Percentiles rank a stretch among this genome's conserved stretches.
Conservation (phyloP, 2,888 invertebrate genomes). For the Ceratothoa steindachneri region DNA sequence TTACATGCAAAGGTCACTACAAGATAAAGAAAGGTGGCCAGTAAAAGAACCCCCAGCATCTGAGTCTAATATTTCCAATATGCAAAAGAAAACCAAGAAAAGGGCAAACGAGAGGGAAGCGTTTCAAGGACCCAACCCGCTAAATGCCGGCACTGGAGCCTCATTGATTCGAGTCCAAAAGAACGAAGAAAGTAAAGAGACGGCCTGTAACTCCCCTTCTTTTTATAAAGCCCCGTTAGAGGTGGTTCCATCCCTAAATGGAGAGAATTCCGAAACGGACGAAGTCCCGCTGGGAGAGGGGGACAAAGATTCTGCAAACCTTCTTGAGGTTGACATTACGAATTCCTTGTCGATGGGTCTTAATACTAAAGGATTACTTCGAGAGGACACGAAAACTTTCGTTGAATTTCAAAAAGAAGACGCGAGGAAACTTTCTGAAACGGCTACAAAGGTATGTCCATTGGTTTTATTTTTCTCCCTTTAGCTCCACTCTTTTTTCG, state of each 20-base stretch:
- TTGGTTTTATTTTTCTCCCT: too few relatives aligned
- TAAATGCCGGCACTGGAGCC: neutral
- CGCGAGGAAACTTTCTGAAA: neutral
- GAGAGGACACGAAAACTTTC: neutral
- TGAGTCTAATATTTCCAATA: too few relatives aligned
- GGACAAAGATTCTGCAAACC: constrained; percentile 12
- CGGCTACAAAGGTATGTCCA: neutral
- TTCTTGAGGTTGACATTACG: neutral
- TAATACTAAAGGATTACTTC: neutral
- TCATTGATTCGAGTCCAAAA: neutral
- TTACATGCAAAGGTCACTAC: too few relatives aligned
- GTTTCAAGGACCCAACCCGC: too few relatives aligned
- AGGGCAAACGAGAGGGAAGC: too few relatives aligned
- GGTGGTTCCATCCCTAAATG: too few relatives aligned
- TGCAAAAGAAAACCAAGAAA: too few relatives aligned
- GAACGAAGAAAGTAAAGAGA: neutral
- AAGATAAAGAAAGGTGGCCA: too few relatives aligned
- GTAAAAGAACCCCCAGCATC: too few relatives aligned
- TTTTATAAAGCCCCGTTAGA: too few relatives aligned
- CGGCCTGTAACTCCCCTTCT: neutral
- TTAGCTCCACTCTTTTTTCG: neutral
- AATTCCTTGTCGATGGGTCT: neutral
- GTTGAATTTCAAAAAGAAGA: neutral
- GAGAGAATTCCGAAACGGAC: neutral
- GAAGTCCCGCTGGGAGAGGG: neutral